Evolutionary conservation across 2,888 invertebrate genomes (phyloP).

Genomic region (Plemyria rubiginata): DNA sequence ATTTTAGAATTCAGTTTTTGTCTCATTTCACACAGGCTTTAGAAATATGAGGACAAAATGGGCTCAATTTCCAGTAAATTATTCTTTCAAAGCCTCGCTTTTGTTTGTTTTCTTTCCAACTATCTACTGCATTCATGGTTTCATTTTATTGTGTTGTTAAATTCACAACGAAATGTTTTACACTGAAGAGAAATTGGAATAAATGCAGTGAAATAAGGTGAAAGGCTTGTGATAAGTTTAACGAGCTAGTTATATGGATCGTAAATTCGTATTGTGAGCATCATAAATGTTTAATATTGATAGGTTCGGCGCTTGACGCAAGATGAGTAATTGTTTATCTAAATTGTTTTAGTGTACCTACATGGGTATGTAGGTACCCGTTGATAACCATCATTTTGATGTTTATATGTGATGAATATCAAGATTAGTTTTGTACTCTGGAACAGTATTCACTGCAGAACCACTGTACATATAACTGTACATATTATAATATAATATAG

Average conservation of each 20-base stretch:
- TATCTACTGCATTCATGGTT: neutral
- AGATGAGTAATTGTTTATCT: conserved; percentile 28
- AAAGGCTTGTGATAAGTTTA: neutral
- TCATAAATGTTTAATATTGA: conserved; percentile 50
- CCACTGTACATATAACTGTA: too few relatives aligned
- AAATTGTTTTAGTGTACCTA: neutral
- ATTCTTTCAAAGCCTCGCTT: neutral
- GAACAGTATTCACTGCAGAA: neutral
- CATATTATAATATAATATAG: too few relatives aligned
- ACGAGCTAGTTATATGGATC: neutral
- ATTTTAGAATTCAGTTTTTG: conserved; percentile 43
- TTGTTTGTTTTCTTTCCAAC: neutral
- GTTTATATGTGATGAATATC: conserved; percentile 1
- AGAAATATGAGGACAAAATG: conserved; percentile 32
- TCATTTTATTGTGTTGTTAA: neutral
- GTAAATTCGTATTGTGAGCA: conserved; percentile 39
- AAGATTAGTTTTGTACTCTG: neutral
- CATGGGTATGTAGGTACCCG: neutral
- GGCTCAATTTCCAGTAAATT: conserved; percentile 8
- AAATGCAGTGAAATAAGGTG: neutral
- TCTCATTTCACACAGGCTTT: conserved; percentile 38
- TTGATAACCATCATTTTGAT: conserved; percentile 2
- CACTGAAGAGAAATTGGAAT: too few relatives aligned
- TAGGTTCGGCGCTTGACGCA: conserved; percentile 42
- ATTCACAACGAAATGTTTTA: neutral